Percentiles rank a stretch among this genome's conserved stretches.
Evolutionary conservation across 92 coral and sea anemone genomes (phyloP).

Genomic region (Palythoa heliodiscus): DNA sequence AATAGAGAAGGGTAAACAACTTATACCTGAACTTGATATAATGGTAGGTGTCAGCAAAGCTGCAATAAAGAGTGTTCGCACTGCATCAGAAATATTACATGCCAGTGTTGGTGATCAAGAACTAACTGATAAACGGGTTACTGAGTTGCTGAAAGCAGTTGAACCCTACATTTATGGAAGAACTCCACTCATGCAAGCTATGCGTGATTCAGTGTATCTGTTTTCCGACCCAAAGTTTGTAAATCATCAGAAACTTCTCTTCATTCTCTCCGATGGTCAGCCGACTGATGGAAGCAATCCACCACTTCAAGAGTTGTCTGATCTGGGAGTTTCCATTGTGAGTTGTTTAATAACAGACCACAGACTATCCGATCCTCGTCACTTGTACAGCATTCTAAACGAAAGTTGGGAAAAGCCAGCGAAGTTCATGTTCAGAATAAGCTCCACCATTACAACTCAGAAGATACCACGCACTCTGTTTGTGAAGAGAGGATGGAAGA

Average conservation of each 20-base stretch:
- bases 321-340: conserved; percentile 39
- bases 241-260: conserved; percentile 52
- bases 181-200: conserved; percentile 46
- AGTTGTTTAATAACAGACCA: conserved; percentile 53
- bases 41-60: conserved; percentile 12
- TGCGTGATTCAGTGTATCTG: conserved; percentile 29
- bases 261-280: conserved; percentile 63
- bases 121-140: conserved; percentile 41
- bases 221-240: conserved; percentile 19
- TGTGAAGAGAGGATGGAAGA: not conserved
- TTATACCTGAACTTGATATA: not conserved
- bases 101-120: conserved; percentile 49
- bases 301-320: not conserved
- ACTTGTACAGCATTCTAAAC: not conserved
- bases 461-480: not conserved
- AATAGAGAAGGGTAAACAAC: conserved; percentile 33
- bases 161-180: conserved; percentile 66
- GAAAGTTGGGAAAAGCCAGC: not conserved
- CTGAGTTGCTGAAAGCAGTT: conserved; percentile 46
- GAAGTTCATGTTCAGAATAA: not conserved
- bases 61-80: conserved; percentile 45
- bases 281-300: conserved; percentile 48
- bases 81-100: conserved; percentile 59
- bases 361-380: too few species aligned
- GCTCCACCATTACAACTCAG: not conserved